Evolutionary conservation across 2,113 vertebrate genomes (phyloP).

Genomic region (Tretioscincus oriximinensis): DNA sequence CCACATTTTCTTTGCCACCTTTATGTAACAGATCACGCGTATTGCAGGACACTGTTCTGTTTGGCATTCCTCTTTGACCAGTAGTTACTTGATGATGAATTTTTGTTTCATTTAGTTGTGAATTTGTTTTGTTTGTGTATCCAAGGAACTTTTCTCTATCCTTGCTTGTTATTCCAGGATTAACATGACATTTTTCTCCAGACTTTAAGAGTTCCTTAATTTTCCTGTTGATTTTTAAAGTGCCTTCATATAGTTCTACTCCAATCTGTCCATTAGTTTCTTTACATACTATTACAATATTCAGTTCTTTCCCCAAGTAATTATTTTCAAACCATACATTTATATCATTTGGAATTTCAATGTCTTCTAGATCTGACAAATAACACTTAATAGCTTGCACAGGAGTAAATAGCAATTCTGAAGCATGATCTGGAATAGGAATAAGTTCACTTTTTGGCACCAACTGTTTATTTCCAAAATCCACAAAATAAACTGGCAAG

Average conservation of each 20-base stretch:
- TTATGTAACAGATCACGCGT: not conserved
- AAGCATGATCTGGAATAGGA: conserved; percentile 76
- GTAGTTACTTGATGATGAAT: conserved; percentile 11
- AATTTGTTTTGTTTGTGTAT: not conserved
- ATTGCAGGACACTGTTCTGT: not conserved
- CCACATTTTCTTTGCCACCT: conserved; percentile 23
- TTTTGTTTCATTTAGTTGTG: conserved; percentile 7
- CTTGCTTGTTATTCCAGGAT: conserved; percentile 4
- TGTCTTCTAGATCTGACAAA: conserved; percentile 71
- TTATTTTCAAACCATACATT: conserved; percentile 78
- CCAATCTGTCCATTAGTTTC: conserved; percentile 77
- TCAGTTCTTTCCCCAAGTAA: conserved; percentile 75
- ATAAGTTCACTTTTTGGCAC: conserved; percentile 74
- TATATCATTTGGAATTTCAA: conserved; percentile 69
- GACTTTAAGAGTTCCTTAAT: conserved; percentile 73
- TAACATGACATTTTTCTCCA: conserved; percentile 23
- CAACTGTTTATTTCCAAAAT: conserved; percentile 85
- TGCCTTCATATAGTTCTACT: conserved; percentile 82
- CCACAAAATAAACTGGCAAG: conserved; percentile 83
- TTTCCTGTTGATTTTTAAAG: conserved; percentile 78
- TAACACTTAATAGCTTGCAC: conserved; percentile 87
- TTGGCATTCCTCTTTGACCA: conserved; percentile 41
- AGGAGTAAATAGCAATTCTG: conserved; percentile 82
- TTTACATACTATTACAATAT: conserved; percentile 73
- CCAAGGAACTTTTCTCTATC: fast-evolving